These are phyloP conservation scores for Drosophila diplacantha DNA, from an alignment of 2,888 invertebrate genomes.

Conservation along the genomic window DNA sequence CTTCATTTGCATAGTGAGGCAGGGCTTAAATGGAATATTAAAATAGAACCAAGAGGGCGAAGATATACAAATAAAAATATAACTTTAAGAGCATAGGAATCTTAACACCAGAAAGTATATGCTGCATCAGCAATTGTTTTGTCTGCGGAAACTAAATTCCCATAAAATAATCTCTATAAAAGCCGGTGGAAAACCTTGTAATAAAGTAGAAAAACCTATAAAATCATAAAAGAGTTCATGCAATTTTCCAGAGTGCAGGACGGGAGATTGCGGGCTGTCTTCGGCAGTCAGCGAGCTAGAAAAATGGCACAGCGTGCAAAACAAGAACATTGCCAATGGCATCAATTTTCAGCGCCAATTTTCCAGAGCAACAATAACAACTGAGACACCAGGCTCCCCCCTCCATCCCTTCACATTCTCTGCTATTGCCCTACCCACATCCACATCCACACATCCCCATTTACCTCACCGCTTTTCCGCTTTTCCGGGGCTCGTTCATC, in stretches of 20 bases:
- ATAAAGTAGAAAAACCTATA: background rate
- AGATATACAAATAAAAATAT: background rate
- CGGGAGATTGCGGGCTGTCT: slow-evolving; percentile 1
- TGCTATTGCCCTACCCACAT: background rate
- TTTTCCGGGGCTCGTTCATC: slow-evolving; percentile 12
- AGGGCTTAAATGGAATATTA: background rate
- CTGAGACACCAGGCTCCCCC: slow-evolving; percentile 23
- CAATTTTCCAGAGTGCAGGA: slow-evolving; percentile 13
- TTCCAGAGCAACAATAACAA: slow-evolving; percentile 43
- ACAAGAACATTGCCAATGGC: slow-evolving; percentile 52
- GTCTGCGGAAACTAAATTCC: background rate
- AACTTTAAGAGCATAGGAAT: no score
- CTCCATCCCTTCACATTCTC: background rate
- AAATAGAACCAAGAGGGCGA: background rate
- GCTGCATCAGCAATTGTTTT: background rate
- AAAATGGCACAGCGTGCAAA: slow-evolving; percentile 45
- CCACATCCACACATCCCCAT: background rate
- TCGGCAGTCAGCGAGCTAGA: slow-evolving; percentile 41
- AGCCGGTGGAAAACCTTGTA: background rate
- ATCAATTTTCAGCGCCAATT: slow-evolving; percentile 55
- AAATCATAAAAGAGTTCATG: slow-evolving; percentile 2
- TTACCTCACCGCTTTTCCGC: slow-evolving; percentile 6
- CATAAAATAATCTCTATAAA: background rate
- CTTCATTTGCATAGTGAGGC: background rate
- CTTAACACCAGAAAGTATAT: background rate